Base-by-base conservation (phyloP, 2,113 vertebrate species). In the Hypomesus transpacificus region DNA sequence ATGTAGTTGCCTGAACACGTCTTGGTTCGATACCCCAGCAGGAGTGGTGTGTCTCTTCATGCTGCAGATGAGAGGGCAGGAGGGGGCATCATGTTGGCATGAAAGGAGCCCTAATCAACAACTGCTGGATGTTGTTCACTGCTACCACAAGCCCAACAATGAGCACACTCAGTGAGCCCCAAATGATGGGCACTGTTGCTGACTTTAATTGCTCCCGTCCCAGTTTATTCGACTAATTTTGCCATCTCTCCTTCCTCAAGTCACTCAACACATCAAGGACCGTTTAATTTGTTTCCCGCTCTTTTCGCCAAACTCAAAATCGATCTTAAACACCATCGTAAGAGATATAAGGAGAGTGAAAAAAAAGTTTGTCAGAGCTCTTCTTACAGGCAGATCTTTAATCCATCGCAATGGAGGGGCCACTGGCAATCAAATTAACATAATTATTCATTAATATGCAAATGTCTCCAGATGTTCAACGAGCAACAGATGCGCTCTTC, bases 361-460 rank as follows among this genome's bases (percentile, higher is more conserved):
- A 75, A 11, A 60, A 61, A 26, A 80, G 34, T 22, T 53, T 4
- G 39, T 59, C 74, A 72, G 53, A 77, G 69, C 69, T 75, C 76
- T 9, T 78, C 51, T 34, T 68, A 66, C 61, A 78, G 80, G 74
- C 75, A 79, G 52, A 81, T 79, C 76, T 86, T 85, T 81, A 79
- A 85, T 88, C 74, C 78, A 75, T 83, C 58, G 26, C 77, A 84
- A 84, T 82, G 80, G 76, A 82, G 75, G 72, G 77, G 72, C 71
- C 77, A 79, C 64, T 79, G 77, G 85, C 74, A 83, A 87, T 88
- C 60, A 87, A 81, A 90, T 91, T 88, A 88, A 75, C 89, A 91
- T 91, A 92, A 91, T 90, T 87, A 89, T 89, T 91, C 85, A 92
- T 92, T 89, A 92, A 91, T 91, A 90, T 91, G 89, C 74, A 91